These are phyloP conservation scores for Chiroxiphia lanceolata DNA, from an alignment of 2,797 vertebrate genomes.

Conservation along the genomic window DNA sequence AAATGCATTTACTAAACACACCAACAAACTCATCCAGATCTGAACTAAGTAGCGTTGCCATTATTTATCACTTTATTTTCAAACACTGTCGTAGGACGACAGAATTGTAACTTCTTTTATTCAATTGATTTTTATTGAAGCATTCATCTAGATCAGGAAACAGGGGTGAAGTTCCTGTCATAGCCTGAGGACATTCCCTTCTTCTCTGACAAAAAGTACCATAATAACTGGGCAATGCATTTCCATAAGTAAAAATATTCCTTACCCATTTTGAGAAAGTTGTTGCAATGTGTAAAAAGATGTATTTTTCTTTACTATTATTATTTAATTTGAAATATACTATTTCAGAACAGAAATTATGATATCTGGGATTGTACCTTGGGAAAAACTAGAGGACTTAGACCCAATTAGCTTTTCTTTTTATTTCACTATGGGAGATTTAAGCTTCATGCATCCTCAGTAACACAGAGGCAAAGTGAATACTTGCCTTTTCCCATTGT, in stretches of 20 bases:
- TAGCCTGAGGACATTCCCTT: background rate
- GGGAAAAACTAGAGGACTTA: background rate
- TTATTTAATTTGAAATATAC: background rate
- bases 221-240: background rate
- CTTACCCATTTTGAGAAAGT: background rate
- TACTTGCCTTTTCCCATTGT: background rate
- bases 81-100: background rate
- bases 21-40: background rate
- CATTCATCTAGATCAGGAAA: background rate
- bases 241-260: background rate
- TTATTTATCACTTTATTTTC: background rate
- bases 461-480: background rate
- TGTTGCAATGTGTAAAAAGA: background rate
- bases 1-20: background rate
- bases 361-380: background rate
- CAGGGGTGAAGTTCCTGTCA: background rate
- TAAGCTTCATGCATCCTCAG: background rate
- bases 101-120: background rate
- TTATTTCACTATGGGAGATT: background rate
- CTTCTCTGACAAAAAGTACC: background rate
- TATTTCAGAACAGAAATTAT: background rate
- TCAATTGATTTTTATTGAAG: background rate
- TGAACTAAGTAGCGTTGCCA: background rate
- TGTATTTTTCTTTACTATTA: too few species aligned
- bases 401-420: background rate